Conservation (phyloP, 2,797 vertebrate genomes). For the Melanotaenia pygmaea region DNA sequence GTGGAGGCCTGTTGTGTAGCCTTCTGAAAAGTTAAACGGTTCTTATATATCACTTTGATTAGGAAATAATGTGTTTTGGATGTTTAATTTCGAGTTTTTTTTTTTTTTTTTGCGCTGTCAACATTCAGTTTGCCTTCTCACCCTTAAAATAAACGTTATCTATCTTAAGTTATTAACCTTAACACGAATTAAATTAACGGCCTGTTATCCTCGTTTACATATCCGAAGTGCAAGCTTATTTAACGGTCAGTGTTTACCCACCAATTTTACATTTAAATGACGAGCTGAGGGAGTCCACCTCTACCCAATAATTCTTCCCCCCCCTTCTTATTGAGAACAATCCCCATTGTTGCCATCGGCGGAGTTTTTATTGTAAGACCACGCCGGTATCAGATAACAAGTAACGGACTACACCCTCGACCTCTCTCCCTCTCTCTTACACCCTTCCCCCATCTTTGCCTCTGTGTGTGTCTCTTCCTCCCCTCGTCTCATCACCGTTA, state of each 20-base stretch:
- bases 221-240: too few relatives aligned
- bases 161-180: neutral
- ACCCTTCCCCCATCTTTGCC: neutral
- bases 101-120: too few relatives aligned
- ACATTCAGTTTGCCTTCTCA: too few relatives aligned
- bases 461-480: constrained; percentile 12
- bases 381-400: constrained; percentile 77
- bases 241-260: neutral
- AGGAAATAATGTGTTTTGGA: neutral
- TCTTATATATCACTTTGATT: neutral
- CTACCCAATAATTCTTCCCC: neutral
- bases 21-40: neutral
- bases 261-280: constrained; percentile 54
- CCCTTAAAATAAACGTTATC: neutral
- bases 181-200: neutral
- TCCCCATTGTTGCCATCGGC: constrained; percentile 74
- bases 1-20: neutral
- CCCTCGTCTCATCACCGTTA: constrained; percentile 63
- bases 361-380: constrained; percentile 73
- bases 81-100: neutral
- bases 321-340: constrained; percentile 58
- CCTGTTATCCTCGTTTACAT: neutral
- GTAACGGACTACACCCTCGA: constrained; percentile 79
- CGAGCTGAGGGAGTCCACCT: constrained; percentile 17
- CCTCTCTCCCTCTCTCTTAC: constrained; percentile 19